Base-by-base conservation (phyloP, 1,140 invertebrate genomes). In the Eumeta japonica region DNA sequence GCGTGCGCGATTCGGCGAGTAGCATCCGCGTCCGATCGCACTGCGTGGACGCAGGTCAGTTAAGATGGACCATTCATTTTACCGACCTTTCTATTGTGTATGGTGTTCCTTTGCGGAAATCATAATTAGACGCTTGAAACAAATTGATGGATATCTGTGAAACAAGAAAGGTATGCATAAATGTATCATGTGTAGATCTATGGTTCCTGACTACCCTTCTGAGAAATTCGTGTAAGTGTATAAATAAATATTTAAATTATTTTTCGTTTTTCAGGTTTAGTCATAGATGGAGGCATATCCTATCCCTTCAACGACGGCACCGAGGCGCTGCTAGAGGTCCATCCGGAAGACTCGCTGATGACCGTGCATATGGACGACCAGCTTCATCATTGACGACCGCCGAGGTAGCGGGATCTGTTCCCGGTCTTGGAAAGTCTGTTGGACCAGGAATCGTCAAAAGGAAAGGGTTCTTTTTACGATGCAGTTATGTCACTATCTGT, bases 241-340 rank as follows among this genome's bases (percentile, higher is more conserved):
- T 24, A 24, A 24, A 24, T 7, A n/a, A 39, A 33, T 39, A 39
- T 27, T 39, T n/a, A 13, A n/a, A 10, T 12, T 12, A 16, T 10
- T 16, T 33, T 33, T 28, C 13, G 11, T 17, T 27, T 13, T 48
- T 43, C 52, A 81, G 88, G 88, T 59, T 73, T 98, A 9, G 95
- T 98, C 0, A 84, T 99, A n/a, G 97, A 99, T 74, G 96, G 96
- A 12, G 92, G 93, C 35, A 85, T 96, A 5, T 93, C 91, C 0
- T 94, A 93, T 58, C 83, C 84, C 0, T 98, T 98, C 68, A 97
- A 97, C 73, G 92, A 96, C 62, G 96, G 96, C 2, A 87, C 93
- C 0, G 81, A 86, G 46, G 94, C 91, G 0, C 61, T 86, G 13
- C 67, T 99, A 9, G 89, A 95, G 73, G 85, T 89, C 16, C 71